A percentile compares a stretch with the other conserved stretches of the same genome.
Conservation (phyloP, 2,888 invertebrate species). For the Copidosoma aretas region DNA sequence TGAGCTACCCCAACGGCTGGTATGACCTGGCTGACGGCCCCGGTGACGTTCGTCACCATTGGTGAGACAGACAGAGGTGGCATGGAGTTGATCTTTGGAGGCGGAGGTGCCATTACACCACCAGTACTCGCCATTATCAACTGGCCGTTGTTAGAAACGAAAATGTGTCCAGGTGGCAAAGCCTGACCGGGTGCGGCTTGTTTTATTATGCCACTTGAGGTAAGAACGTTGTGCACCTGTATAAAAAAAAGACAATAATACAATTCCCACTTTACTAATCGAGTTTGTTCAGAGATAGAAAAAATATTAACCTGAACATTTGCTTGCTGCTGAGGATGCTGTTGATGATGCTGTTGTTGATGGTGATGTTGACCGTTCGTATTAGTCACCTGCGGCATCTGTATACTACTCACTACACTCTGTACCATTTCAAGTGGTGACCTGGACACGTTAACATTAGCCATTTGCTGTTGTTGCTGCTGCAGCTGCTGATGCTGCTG, state of each 20-base stretch:
- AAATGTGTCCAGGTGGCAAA: conserved; percentile 72
- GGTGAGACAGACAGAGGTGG: conserved; percentile 70
- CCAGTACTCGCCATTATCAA: conserved; percentile 71
- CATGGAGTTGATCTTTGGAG: conserved; percentile 65
- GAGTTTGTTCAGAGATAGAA: no score
- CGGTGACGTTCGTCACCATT: conserved; percentile 72
- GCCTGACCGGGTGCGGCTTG: conserved; percentile 62
- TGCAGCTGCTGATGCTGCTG: conserved; percentile 19
- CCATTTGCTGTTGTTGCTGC: conserved; percentile 48
- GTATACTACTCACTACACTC: conserved; percentile 75
- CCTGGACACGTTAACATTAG: conserved; percentile 63
- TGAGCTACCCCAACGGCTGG: conserved; percentile 71
- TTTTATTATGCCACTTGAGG: conserved; percentile 62
- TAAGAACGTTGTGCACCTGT: conserved; percentile 57
- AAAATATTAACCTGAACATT: conserved; percentile 35
- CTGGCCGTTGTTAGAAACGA: conserved; percentile 80
- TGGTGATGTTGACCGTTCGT: conserved; percentile 51
- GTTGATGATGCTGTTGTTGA: conserved; percentile 48
- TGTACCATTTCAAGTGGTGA: conserved; percentile 81
- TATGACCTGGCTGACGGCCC: conserved; percentile 71
- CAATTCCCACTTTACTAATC: no score
- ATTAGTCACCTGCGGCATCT: conserved; percentile 64
- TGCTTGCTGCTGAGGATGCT: conserved; percentile 47
- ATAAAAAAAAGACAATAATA: not conserved
- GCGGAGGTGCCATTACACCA: conserved; percentile 72